Evolutionary conservation across 2,113 vertebrate genomes (phyloP).

Genomic region (Cebus imitator): DNA sequence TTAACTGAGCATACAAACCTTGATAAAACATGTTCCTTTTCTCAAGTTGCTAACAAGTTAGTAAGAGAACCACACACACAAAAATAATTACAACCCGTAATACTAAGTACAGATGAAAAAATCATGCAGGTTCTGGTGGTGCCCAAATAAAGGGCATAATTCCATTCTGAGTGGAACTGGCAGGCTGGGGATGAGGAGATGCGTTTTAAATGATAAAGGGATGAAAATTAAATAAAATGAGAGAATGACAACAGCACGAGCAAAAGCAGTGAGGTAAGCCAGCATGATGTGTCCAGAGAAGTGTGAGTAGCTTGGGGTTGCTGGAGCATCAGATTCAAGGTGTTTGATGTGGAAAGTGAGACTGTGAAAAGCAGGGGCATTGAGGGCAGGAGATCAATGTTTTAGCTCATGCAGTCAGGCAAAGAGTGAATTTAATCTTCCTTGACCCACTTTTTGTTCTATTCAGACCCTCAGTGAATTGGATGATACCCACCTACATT

Average conservation of each 20-base stretch:
- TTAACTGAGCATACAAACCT: background rate
- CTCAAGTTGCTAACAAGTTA: background rate
- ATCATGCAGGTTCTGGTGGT: background rate
- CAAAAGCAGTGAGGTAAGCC: background rate
- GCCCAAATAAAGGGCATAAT: background rate
- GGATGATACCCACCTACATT: too few relatives aligned
- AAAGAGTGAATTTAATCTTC: too few relatives aligned
- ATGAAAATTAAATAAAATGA: background rate
- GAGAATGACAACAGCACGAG: background rate
- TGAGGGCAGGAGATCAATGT: background rate
- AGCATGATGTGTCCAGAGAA: background rate
- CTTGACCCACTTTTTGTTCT: background rate
- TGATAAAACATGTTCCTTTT: background rate
- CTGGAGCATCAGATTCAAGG: background rate
- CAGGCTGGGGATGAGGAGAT: background rate
- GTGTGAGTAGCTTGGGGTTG: accelerated
- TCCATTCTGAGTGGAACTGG: background rate
- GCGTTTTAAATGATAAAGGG: background rate
- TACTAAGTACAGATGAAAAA: background rate
- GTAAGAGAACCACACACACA: background rate
- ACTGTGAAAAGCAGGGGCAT: background rate
- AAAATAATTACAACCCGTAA: background rate
- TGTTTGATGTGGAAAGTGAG: background rate
- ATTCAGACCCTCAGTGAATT: background rate
- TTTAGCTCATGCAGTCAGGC: background rate